phyloP scores from a whole-genome alignment of 2,888 invertebrate genomes.

The Pandemis corylana region DNA sequence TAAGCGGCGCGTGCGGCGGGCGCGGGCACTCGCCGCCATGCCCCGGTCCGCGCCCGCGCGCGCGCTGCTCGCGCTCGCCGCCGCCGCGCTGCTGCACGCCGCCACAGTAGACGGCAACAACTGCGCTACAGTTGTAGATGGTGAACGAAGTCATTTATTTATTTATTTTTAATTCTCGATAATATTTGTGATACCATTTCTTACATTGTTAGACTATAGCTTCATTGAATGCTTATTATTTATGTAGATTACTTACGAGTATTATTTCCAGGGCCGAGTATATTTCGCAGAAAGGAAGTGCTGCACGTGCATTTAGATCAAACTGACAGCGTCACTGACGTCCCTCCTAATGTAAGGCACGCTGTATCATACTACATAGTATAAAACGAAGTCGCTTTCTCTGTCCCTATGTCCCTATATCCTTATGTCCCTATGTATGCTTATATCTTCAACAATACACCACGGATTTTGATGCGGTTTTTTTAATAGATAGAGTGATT shows the following conservation, averaged over 20 bases:
- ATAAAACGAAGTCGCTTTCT: too few relatives aligned
- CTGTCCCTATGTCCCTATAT: too few relatives aligned
- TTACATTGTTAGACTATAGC: too few relatives aligned
- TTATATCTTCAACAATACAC: too few relatives aligned
- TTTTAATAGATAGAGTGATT: too few relatives aligned
- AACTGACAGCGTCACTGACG: too few relatives aligned
- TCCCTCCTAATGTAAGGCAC: not conserved
- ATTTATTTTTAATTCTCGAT: not conserved
- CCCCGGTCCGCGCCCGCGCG: not conserved
- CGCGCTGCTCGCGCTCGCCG: not conserved
- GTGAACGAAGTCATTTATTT: not conserved
- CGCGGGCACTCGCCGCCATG: not conserved
- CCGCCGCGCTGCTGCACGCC: constrained; percentile 4
- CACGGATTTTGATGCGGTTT: too few relatives aligned
- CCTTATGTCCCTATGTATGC: too few relatives aligned
- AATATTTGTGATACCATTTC: too few relatives aligned
- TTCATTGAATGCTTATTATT: too few relatives aligned
- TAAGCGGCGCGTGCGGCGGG: not conserved
- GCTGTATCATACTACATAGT: too few relatives aligned
- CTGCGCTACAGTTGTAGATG: not conserved
- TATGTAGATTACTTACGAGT: not conserved
- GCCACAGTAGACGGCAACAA: not conserved
- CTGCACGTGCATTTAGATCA: not conserved
- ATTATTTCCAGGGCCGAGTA: not conserved
- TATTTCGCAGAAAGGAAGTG: not conserved